These are phyloP conservation scores for Sebastes taczanowskii DNA, from an alignment of 2,797 vertebrate species.

Conservation along the genomic window DNA sequence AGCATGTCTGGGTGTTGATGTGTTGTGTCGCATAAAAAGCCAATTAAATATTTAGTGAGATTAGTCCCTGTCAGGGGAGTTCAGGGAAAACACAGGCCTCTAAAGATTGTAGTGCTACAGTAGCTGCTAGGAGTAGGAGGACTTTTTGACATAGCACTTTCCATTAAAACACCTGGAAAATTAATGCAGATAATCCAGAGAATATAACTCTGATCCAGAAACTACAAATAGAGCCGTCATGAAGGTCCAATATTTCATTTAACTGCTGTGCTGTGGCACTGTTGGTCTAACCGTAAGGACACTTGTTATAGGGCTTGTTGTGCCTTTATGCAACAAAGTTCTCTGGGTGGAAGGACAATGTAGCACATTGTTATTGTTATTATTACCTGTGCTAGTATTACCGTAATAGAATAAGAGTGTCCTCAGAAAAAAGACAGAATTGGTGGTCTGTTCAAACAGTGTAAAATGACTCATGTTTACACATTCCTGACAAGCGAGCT, in stretches of 20 bases:
- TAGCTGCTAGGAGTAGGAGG: background rate
- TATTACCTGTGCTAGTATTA: background rate
- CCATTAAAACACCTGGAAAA: background rate
- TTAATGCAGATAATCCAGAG: background rate
- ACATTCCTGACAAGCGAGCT: background rate
- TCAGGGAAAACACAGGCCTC: background rate
- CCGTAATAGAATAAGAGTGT: background rate
- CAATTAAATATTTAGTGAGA: slow-evolving; percentile 3
- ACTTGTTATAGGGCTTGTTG: background rate
- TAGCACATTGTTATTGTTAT: background rate
- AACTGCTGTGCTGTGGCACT: background rate
- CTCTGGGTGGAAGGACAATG: background rate
- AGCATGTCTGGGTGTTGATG: background rate
- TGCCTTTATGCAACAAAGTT: slow-evolving; percentile 21
- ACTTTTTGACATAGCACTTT: background rate
- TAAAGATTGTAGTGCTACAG: background rate
- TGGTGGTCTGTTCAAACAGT: slow-evolving; percentile 5
- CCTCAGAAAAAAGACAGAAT: background rate
- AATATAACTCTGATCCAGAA: slow-evolving; percentile 7
- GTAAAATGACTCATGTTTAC: background rate
- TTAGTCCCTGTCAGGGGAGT: background rate
- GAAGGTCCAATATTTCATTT: background rate
- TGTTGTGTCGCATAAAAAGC: background rate
- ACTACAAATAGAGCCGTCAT: background rate
- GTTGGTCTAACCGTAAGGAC: background rate